phyloP scores from a whole-genome alignment of 37 sponge, comb jelly and placozoan species.

The Ianthella basta region DNA sequence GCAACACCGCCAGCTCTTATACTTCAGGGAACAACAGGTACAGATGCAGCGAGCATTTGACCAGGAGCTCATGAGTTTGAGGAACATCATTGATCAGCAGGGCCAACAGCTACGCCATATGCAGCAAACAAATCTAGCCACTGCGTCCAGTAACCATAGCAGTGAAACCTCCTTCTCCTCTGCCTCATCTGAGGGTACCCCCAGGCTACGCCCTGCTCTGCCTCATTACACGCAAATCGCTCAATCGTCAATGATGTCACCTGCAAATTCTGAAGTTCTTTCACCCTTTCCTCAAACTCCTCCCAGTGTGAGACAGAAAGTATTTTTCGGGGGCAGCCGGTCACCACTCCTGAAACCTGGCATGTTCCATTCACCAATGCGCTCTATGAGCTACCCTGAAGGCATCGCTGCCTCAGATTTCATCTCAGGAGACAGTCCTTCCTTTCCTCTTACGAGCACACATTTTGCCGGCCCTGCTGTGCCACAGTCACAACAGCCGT shows the following conservation, averaged over 20 bases:
- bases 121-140: too few relatives aligned
- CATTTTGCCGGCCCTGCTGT: neutral
- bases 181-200: conserved; percentile 5
- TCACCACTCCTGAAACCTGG: neutral
- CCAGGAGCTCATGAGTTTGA: neutral
- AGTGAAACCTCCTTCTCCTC: conserved; percentile 15
- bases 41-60: conserved; percentile 12
- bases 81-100: neutral
- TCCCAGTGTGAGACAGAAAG: neutral
- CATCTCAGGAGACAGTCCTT: neutral
- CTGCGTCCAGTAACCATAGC: neutral
- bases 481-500: too few relatives aligned
- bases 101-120: neutral
- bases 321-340: neutral
- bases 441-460: neutral
- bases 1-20: conserved; percentile 43
- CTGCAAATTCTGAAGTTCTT: neutral
- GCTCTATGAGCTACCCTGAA: conserved; percentile 25
- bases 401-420: neutral
- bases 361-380: neutral
- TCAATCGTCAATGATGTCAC: neutral
- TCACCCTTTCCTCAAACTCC: neutral
- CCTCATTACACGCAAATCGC: neutral
- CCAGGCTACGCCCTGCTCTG: neutral
- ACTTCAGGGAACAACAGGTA: conserved; percentile 28